Percentiles rank a stretch among this genome's conserved stretches.
Conservation (phyloP, 2,888 invertebrate genomes). For the Listrodromus nycthemerus region DNA sequence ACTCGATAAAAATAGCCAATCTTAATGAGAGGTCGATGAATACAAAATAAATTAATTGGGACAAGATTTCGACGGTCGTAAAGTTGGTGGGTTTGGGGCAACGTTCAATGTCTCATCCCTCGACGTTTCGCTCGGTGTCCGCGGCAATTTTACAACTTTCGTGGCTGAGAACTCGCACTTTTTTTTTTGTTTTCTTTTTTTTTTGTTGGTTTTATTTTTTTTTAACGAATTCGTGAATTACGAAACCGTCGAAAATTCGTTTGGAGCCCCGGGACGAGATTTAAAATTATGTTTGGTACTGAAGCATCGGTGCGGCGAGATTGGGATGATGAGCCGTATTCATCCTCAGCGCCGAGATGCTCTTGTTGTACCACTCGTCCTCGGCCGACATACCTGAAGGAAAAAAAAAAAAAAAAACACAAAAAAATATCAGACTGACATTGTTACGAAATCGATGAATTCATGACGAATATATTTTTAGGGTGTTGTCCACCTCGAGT, state of each 20-base stretch:
- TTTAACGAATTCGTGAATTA: conserved; percentile 45
- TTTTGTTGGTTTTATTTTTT: no score
- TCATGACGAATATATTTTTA: conserved; percentile 13
- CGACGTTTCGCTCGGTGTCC: conserved; percentile 14
- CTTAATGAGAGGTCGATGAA: conserved; percentile 65
- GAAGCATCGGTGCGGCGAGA: conserved; percentile 97
- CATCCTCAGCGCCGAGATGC: conserved; percentile 98
- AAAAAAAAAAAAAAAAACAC: no score
- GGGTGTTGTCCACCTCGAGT: conserved; percentile 55
- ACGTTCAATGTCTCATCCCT: conserved; percentile 20
- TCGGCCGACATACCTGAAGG: conserved; percentile 94
- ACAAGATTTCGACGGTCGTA: conserved; percentile 71
- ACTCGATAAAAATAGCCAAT: conserved; percentile 70
- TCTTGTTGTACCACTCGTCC: conserved; percentile 99
- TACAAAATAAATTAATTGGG: conserved; percentile 71
- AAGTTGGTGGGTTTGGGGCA: neutral
- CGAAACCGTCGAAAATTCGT: conserved; percentile 62
- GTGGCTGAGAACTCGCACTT: neutral
- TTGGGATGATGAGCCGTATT: conserved; percentile 98
- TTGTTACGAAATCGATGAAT: neutral
- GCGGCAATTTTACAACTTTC: conserved; percentile 15
- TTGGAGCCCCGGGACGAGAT: conserved; percentile 69
- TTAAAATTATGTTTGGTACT: conserved; percentile 97
- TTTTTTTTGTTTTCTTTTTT: no score
- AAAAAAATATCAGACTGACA: neutral